Conservation (phyloP, 2,797 vertebrate species). For the Poecilia wingei region DNA sequence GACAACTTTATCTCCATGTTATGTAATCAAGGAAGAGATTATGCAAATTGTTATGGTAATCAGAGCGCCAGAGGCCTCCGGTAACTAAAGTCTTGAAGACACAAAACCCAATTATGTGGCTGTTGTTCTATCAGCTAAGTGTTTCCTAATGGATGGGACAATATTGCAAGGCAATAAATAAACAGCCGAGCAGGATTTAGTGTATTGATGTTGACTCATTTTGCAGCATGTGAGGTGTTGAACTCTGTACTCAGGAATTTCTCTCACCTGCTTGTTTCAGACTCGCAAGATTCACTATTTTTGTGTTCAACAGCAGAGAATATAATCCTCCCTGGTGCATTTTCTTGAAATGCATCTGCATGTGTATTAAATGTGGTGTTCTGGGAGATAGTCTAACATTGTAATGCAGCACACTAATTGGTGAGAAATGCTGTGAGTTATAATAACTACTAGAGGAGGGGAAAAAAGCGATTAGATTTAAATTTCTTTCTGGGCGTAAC, state of each 20-base stretch:
- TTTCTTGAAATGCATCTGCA: not conserved
- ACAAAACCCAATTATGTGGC: conserved; percentile 55
- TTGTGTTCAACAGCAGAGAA: not conserved
- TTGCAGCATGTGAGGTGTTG: conserved; percentile 10
- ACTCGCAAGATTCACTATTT: not conserved
- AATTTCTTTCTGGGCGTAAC: conserved; percentile 24
- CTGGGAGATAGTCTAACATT: conserved; percentile 12
- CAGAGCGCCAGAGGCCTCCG: conserved; percentile 37
- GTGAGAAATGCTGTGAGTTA: not conserved
- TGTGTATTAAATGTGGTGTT: not conserved
- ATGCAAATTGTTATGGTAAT: conserved; percentile 66
- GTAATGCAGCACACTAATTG: not conserved
- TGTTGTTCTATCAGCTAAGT: conserved; percentile 58
- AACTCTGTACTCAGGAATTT: not conserved
- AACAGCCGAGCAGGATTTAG: conserved; percentile 23
- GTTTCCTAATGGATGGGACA: conserved; percentile 39
- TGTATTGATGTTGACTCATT: conserved; percentile 21
- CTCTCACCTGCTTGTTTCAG: not conserved
- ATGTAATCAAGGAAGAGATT: conserved; percentile 59
- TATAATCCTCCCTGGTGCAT: not conserved
- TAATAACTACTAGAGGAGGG: conserved; percentile 12
- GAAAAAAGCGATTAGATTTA: conserved; percentile 27
- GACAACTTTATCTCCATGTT: conserved; percentile 47
- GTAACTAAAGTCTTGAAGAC: conserved; percentile 48
- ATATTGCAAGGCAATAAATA: conserved; percentile 15